Evolutionary conservation across 2,888 invertebrate genomes (phyloP), one percentile per base, ranked within the genome.

Genomic region (Coenonympha arcania): DNA sequence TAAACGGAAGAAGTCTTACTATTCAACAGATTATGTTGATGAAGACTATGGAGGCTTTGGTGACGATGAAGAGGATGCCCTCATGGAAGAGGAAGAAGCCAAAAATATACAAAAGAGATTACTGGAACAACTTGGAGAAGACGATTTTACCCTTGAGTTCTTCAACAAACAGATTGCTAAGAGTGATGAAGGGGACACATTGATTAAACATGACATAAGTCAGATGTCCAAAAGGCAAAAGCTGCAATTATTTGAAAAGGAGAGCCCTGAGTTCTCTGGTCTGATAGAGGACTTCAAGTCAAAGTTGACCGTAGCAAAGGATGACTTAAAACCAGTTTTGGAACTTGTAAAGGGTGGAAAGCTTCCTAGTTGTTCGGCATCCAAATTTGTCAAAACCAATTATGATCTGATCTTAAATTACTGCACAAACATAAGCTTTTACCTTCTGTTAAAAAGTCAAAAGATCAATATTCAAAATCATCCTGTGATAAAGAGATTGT

Each of bases 1-100:
- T 37, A 92, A 90, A 67, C 92, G 91, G 59, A 93, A 92, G 63
- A 88, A 86, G 51, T 88, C 89, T 26, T 98, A 90, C 73, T 96
- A 96, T 79, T 90, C 93, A 43, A 94, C 95, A 0, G 96, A 96
- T 82, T 95, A 93, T 77, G 91, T 95, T 11, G 96, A 96, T 84
- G 90, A 92, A 64, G 95, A 96, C 77, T 95, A 93, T 84, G 90
- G 92, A 37, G 91, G 92, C 59, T 87, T 83, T 67, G 91, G 90
- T 30, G 70, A 79, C 66, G 91, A 92, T 60, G 91, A 91, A 62
- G 85, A 90, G 58, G 95, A 94, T 4, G 90, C 92, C 55, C 86
- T 92, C 54, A 77, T 83, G 79, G 95, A 96, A 77, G 95, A 95
- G 72, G 89, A 92, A 63, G 95, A 95, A 83, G 95, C 95, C 0